Percentiles rank a stretch among this genome's conserved stretches.
Conservation (phyloP, 2,888 invertebrate species). For the Oscheius myriophilus region DNA sequence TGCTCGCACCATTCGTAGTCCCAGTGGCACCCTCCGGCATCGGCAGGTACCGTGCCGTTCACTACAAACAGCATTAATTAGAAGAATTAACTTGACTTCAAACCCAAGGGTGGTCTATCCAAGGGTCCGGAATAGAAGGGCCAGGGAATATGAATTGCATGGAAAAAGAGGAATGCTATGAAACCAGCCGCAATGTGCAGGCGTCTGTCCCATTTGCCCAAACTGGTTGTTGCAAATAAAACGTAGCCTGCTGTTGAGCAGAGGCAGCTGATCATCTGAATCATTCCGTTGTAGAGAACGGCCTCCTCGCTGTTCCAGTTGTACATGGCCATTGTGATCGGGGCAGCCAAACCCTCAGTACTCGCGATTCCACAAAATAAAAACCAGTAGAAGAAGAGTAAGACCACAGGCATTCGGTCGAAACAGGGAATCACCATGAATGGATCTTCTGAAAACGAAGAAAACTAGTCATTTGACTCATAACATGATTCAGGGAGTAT, state of each 20-base stretch:
- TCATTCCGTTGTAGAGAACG: slow-evolving; percentile 50
- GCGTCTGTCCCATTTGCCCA: slow-evolving; percentile 43
- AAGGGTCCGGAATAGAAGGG: slow-evolving; percentile 44
- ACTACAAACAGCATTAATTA: not conserved
- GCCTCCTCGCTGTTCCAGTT: slow-evolving; percentile 54
- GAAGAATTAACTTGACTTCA: not conserved
- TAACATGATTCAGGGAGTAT: too few relatives aligned
- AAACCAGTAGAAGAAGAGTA: slow-evolving; percentile 45
- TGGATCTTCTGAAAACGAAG: slow-evolving; percentile 19
- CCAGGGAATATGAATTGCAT: slow-evolving; percentile 47
- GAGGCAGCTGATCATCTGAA: slow-evolving; percentile 43
- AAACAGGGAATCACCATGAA: slow-evolving; percentile 42
- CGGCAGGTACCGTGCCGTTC: slow-evolving; percentile 1
- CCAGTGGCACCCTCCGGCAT: slow-evolving; percentile 41
- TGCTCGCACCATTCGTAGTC: slow-evolving; percentile 46
- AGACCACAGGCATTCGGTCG: slow-evolving; percentile 35
- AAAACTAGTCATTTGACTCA: too few relatives aligned
- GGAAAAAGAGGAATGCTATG: slow-evolving; percentile 38
- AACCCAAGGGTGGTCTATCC: slow-evolving; percentile 38
- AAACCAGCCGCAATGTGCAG: slow-evolving; percentile 41
- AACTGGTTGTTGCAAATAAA: slow-evolving; percentile 39
- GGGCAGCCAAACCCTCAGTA: slow-evolving; percentile 39
- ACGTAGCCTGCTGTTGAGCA: slow-evolving; percentile 43
- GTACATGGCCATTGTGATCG: slow-evolving; percentile 55
- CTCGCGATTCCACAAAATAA: slow-evolving; percentile 23